Percentiles rank a stretch among this genome's conserved stretches.
Conservation (phyloP, 1,140 invertebrate genomes). For the Brachionus rubens region DNA sequence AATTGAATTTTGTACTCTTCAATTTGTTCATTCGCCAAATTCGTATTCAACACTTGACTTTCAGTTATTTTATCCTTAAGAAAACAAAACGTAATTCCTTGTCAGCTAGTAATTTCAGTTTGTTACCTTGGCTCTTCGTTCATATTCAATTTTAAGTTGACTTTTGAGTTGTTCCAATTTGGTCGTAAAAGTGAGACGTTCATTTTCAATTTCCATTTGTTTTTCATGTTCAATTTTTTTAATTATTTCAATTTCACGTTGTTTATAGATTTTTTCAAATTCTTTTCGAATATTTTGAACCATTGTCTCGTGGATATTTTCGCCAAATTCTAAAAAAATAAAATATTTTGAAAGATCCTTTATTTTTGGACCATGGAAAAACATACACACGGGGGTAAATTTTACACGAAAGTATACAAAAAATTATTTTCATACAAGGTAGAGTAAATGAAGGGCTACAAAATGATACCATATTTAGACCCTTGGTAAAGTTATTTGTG, state of each 20-base stretch:
- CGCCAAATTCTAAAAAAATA: constrained; percentile 4
- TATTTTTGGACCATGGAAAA: neutral
- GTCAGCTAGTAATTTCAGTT: too few relatives aligned
- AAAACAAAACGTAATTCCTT: neutral
- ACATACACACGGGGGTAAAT: too few relatives aligned
- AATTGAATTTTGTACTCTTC: neutral
- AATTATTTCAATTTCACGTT: neutral
- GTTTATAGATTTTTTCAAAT: neutral
- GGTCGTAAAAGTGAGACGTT: neutral
- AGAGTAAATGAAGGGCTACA: too few relatives aligned
- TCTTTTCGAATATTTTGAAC: neutral
- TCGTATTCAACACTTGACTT: neutral
- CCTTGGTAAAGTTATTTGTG: too few relatives aligned
- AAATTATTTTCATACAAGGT: too few relatives aligned
- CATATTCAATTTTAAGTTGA: neutral
- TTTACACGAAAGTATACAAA: too few relatives aligned
- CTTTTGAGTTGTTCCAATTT: neutral
- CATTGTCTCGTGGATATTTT: constrained; percentile 1
- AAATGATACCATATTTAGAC: too few relatives aligned
- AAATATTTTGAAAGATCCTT: neutral
- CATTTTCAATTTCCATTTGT: constrained; percentile 3
- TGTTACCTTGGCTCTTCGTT: neutral
- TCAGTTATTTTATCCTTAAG: constrained; percentile 10
- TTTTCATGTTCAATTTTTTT: constrained; percentile 28
- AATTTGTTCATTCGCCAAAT: neutral